Evolutionary conservation across 2,113 vertebrate genomes (phyloP).

Genomic region (Oreochromis tanganicae): DNA sequence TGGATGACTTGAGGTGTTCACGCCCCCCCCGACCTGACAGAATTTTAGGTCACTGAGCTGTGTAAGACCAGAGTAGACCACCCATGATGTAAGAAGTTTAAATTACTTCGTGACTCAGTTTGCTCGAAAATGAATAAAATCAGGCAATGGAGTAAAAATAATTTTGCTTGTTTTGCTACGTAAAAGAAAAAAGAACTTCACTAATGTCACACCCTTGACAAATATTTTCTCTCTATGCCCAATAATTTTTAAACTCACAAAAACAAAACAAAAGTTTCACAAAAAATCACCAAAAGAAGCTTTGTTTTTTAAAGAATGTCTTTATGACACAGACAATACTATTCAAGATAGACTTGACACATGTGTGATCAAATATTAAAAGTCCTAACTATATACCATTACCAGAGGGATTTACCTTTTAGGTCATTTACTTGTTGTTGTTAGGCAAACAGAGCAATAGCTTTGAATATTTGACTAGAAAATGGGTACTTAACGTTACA

Average conservation of each 20-base stretch:
- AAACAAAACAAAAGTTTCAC: background rate
- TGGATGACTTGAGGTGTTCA: slow-evolving; percentile 38
- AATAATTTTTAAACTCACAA: background rate
- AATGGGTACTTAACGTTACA: background rate
- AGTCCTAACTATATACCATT: background rate
- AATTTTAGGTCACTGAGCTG: slow-evolving; percentile 10
- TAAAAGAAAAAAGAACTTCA: background rate
- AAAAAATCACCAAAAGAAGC: background rate
- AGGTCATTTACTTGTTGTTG: background rate
- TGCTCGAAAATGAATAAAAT: background rate
- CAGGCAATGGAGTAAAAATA: background rate
- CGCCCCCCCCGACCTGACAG: slow-evolving; percentile 37
- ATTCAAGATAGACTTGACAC: background rate
- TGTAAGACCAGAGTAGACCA: slow-evolving; percentile 17
- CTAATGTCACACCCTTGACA: background rate
- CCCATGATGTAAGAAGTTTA: slow-evolving; percentile 15
- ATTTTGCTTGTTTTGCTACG: background rate
- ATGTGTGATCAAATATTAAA: background rate
- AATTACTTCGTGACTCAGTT: background rate
- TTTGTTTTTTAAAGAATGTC: background rate
- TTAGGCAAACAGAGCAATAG: background rate
- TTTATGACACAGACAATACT: background rate
- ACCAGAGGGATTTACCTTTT: background rate
- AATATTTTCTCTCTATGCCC: background rate
- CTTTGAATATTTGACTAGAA: background rate